Evolutionary conservation across 1,140 invertebrate genomes (phyloP).

Genomic region (Meloidogyne chitwoodi): DNA sequence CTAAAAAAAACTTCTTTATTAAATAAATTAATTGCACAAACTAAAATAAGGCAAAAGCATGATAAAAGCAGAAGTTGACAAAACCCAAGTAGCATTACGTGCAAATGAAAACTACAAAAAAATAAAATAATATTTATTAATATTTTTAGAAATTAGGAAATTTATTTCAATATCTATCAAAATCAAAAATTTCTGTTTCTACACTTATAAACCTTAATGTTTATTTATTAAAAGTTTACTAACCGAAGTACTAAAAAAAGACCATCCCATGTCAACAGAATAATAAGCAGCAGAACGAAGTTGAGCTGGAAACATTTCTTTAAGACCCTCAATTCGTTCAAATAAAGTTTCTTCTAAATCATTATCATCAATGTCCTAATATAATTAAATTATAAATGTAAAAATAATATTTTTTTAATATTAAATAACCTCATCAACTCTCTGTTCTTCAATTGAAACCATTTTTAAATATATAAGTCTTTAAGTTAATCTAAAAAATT

Average conservation of each 20-base stretch:
- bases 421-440: background rate
- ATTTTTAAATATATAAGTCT: too few relatives aligned
- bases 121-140: too few relatives aligned
- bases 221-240: too few relatives aligned
- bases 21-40: background rate
- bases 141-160: too few relatives aligned
- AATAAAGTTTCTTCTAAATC: conserved; percentile 51
- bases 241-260: conserved; percentile 34
- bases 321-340: conserved; percentile 52
- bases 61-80: conserved; percentile 47
- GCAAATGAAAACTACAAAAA: conserved; percentile 44
- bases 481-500: too few relatives aligned
- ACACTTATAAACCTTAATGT: too few relatives aligned
- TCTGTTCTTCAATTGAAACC: background rate
- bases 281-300: conserved; percentile 30
- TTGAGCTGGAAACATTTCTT: conserved; percentile 50
- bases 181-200: too few relatives aligned
- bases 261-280: conserved; percentile 27
- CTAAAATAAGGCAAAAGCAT: conserved; percentile 54
- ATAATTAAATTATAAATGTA: background rate
- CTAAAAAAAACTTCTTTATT: background rate
- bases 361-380: conserved; percentile 35
- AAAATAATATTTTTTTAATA: background rate
- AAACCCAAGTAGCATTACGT: conserved; percentile 46
- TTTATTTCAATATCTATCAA: too few relatives aligned